Percentiles rank a stretch among this genome's conserved stretches.
phyloP scores from a whole-genome alignment of 2,797 vertebrate genomes.

The Takifugu rubripes region DNA sequence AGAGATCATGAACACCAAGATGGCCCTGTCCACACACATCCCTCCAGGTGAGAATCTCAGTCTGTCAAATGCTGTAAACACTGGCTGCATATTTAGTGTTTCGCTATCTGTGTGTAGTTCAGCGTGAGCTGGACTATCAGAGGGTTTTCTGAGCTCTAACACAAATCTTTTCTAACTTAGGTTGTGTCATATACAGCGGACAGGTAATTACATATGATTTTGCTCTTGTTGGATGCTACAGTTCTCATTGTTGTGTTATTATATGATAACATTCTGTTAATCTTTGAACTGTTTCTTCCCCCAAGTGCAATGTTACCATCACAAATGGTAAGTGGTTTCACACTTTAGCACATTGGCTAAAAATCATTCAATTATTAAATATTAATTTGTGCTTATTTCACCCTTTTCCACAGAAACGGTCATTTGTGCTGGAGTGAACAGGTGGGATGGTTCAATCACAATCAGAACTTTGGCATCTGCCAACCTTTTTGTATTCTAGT shows the following conservation, averaged over 20 bases:
- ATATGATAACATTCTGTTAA: neutral
- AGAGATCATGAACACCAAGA: constrained; percentile 38
- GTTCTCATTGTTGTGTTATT: neutral
- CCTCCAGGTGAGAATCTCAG: constrained; percentile 52
- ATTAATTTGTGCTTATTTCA: neutral
- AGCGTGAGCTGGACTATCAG: no score
- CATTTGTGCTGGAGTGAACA: constrained; percentile 61
- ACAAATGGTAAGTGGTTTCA: constrained; percentile 53
- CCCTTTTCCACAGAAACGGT: constrained; percentile 42
- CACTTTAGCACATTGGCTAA: neutral
- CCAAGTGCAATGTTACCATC: constrained; percentile 55
- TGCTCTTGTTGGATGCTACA: neutral
- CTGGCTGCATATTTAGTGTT: no score
- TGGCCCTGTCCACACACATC: constrained; percentile 29
- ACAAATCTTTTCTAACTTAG: constrained; percentile 38
- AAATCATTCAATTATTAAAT: neutral
- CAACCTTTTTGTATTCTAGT: neutral
- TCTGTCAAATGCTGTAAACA: neutral
- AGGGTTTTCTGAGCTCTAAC: neutral
- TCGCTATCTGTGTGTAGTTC: no score
- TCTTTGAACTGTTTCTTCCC: constrained; percentile 10
- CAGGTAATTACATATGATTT: constrained; percentile 51
- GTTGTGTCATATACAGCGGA: constrained; percentile 56
- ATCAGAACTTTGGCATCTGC: neutral
- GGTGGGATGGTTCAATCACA: constrained; percentile 42